Conservation (phyloP, 2,888 invertebrate genomes). For the Scaptomyza reducta region DNA sequence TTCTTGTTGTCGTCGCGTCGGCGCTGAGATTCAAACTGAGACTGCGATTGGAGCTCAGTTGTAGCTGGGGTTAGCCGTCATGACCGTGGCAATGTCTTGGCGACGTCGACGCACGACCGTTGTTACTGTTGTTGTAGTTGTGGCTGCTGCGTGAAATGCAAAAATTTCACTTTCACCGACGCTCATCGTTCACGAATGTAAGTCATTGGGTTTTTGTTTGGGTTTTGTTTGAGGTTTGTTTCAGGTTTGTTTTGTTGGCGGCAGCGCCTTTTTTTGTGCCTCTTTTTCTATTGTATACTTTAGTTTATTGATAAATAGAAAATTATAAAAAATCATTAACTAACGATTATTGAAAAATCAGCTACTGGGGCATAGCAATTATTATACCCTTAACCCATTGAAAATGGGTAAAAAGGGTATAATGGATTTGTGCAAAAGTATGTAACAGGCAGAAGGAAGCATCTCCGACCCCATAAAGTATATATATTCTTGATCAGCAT, state of each 20-base stretch:
- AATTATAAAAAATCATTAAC: constrained; percentile 15
- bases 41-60: constrained; percentile 29
- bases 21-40: constrained; percentile 25
- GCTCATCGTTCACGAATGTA: constrained; percentile 62
- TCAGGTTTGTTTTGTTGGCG: constrained; percentile 15
- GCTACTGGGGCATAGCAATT: not conserved
- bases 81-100: constrained; percentile 35
- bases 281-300: constrained; percentile 31
- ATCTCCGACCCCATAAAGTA: no score
- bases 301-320: constrained; percentile 23
- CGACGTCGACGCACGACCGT: constrained; percentile 20
- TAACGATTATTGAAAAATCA: not conserved
- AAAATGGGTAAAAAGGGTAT: no score
- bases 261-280: constrained; percentile 28
- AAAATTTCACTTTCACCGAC: constrained; percentile 79
- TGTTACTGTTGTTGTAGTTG: constrained; percentile 31
- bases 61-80: constrained; percentile 32
- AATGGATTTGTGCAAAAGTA: no score
- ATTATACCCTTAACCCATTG: no score
- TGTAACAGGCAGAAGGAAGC: no score
- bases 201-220: constrained; percentile 70
- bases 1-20: constrained; percentile 32
- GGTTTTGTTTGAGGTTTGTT: constrained; percentile 18
- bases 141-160: constrained; percentile 66
- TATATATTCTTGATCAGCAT: no score